phyloP scores from a whole-genome alignment of 2,797 vertebrate genomes.

The Acropternis orthonyx region DNA sequence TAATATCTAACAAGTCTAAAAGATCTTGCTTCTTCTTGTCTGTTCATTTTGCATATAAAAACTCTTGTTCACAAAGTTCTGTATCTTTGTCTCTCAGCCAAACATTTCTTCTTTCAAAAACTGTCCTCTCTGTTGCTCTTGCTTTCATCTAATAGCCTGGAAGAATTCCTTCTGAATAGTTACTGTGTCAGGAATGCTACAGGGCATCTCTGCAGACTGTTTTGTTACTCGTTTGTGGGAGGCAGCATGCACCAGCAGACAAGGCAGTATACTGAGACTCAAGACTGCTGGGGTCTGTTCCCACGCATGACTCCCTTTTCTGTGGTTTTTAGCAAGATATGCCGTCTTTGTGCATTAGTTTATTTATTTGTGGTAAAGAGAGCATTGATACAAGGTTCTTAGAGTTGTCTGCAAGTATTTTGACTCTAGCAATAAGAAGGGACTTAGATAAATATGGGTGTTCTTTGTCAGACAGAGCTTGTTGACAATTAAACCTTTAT shows the following conservation, averaged over 20 bases:
- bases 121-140: background rate
- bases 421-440: background rate
- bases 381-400: background rate
- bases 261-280: background rate
- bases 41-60: background rate
- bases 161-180: background rate
- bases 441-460: background rate
- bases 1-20: background rate
- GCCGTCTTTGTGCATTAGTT: background rate
- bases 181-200: background rate
- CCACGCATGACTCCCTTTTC: background rate
- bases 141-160: background rate
- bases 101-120: background rate
- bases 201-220: background rate
- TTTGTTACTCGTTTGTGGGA: background rate
- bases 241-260: background rate
- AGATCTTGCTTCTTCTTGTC: background rate
- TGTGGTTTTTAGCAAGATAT: background rate
- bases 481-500: background rate
- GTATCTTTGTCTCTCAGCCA: background rate
- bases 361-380: background rate
- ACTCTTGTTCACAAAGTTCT: background rate
- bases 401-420: background rate
- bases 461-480: background rate
- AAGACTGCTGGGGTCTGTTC: background rate